Evolutionary conservation across 2,888 invertebrate genomes (phyloP).

Genomic region (Cerastis leucographa): DNA sequence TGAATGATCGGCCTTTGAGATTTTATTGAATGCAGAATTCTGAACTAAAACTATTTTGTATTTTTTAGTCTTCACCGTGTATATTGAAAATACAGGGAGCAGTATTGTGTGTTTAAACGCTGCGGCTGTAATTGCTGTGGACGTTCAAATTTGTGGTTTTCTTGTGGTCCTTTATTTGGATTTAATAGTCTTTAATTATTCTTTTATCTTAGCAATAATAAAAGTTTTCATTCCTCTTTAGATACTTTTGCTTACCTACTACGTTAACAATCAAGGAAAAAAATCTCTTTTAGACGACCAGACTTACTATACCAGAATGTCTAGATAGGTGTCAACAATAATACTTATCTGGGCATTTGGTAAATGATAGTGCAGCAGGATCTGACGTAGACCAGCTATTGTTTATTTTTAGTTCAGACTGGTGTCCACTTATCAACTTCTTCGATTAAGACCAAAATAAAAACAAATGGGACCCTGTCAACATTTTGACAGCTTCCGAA

Average conservation of each 20-base stretch:
- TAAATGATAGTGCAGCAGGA: not conserved
- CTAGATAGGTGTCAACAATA: not conserved
- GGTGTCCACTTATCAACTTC: not conserved
- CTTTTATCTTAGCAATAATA: not conserved
- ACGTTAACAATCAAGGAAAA: not conserved
- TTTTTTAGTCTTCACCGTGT: conserved; percentile 40
- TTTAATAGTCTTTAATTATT: not conserved
- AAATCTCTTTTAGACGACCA: not conserved
- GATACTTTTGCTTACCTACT: not conserved
- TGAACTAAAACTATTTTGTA: conserved; percentile 28
- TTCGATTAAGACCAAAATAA: conserved; percentile 3
- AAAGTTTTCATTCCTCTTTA: not conserved
- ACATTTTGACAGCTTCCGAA: conserved; percentile 17
- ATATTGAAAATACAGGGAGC: conserved; percentile 10
- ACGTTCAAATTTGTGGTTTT: conserved; percentile 12
- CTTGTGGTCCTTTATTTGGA: not conserved
- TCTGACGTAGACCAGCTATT: not conserved
- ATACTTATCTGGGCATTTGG: conserved; percentile 5
- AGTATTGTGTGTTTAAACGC: not conserved
- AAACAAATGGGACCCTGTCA: conserved; percentile 8
- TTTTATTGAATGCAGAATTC: conserved; percentile 22
- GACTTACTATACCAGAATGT: not conserved
- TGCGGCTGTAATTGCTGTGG: not conserved
- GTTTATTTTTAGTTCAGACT: conserved; percentile 1
- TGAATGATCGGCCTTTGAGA: conserved; percentile 29